These are phyloP conservation scores for Hoplostethus atlanticus DNA, from an alignment of 2,797 vertebrate species.

Conservation along the genomic window DNA sequence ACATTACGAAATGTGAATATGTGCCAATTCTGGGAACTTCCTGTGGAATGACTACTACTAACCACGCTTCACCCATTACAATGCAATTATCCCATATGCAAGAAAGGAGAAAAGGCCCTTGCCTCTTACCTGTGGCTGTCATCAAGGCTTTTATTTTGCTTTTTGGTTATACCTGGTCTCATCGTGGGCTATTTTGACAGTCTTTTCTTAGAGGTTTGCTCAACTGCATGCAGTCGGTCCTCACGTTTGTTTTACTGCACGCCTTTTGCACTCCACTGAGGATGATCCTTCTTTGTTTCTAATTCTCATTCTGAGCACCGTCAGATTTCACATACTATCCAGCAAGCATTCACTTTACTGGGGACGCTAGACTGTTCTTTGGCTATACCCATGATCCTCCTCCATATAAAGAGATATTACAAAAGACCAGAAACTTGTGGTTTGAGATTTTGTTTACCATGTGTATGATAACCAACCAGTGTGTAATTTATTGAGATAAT, in stretches of 20 bases:
- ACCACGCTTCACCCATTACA: conserved; percentile 72
- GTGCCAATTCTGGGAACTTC: conserved; percentile 77
- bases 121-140: conserved; percentile 60
- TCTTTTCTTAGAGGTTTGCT: conserved; percentile 59
- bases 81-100: conserved; percentile 84
- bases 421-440: conserved; percentile 90
- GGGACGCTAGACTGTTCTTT: conserved; percentile 80
- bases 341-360: conserved; percentile 66
- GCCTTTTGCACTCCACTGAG: conserved; percentile 59
- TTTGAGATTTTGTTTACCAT: conserved; percentile 84
- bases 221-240: conserved; percentile 74
- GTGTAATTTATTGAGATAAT: conserved; percentile 82
- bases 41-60: conserved; percentile 63
- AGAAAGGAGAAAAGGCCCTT: conserved; percentile 61
- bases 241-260: conserved; percentile 71
- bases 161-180: conserved; percentile 36
- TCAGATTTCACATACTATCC: conserved; percentile 61
- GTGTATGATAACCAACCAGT: conserved; percentile 78
- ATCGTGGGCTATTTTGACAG: conserved; percentile 50
- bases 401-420: conserved; percentile 64
- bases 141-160: conserved; percentile 56
- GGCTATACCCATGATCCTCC: conserved; percentile 59
- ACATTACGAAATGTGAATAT: conserved; percentile 78
- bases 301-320: conserved; percentile 49
- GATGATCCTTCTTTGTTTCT: conserved; percentile 54